Conservation (phyloP, 2,113 vertebrate species). For the Peromyscus maniculatus region DNA sequence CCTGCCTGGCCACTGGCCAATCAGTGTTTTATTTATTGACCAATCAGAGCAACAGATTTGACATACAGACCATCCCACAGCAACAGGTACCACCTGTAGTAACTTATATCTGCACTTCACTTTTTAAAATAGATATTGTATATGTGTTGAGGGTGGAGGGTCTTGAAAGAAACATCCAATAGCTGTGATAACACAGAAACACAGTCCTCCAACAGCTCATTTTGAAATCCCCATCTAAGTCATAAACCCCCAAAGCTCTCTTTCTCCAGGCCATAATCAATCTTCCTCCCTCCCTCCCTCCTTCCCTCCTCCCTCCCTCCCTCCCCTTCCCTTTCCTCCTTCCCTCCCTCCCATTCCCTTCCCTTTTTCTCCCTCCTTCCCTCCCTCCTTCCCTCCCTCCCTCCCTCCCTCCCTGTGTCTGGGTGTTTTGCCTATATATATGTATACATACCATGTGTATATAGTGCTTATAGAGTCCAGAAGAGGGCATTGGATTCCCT, state of each 20-base stretch:
- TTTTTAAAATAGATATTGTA: background rate
- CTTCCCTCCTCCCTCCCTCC: too few relatives aligned
- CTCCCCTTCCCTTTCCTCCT: too few relatives aligned
- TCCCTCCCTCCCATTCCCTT: too few relatives aligned
- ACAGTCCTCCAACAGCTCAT: background rate
- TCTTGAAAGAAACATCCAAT: background rate
- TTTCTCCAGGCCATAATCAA: background rate
- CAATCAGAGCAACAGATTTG: too few relatives aligned
- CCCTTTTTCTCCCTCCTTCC: too few relatives aligned
- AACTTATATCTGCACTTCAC: background rate
- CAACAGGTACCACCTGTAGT: background rate
- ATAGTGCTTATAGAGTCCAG: background rate
- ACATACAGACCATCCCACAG: too few relatives aligned
- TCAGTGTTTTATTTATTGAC: too few relatives aligned
- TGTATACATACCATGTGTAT: background rate
- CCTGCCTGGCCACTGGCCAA: too few relatives aligned
- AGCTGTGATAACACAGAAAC: background rate
- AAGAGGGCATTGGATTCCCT: background rate
- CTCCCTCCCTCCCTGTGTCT: too few relatives aligned
- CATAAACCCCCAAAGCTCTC: background rate
- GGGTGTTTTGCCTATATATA: background rate
- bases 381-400: too few relatives aligned
- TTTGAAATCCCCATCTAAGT: background rate
- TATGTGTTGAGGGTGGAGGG: background rate
- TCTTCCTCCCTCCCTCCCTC: too few relatives aligned